Conservation (phyloP, 2,113 vertebrate genomes). For the Thunnus thynnus region DNA sequence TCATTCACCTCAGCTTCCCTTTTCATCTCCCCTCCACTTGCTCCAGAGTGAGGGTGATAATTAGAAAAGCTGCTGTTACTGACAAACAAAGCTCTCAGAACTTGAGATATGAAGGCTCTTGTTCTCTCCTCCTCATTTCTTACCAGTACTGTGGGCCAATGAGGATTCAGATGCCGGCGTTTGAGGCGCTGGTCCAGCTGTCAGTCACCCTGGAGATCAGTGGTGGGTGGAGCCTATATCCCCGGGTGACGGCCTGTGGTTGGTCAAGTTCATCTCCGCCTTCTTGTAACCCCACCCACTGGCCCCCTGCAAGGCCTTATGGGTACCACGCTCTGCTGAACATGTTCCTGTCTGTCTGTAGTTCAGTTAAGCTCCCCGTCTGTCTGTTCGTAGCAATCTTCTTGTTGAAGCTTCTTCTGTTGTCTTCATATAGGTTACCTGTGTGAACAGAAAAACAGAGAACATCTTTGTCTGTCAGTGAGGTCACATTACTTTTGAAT, state of each 20-base stretch:
- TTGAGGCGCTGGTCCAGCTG: constrained; percentile 60
- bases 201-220: constrained; percentile 79
- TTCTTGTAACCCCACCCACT: constrained; percentile 72
- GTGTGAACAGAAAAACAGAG: constrained; percentile 12
- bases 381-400: background rate
- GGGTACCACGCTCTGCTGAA: constrained; percentile 58
- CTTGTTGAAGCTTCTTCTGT: constrained; percentile 11
- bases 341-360: constrained; percentile 49
- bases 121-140: constrained; percentile 2
- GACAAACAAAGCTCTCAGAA: constrained; percentile 20
- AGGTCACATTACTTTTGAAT: background rate
- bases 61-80: constrained; percentile 56
- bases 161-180: constrained; percentile 65
- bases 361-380: background rate
- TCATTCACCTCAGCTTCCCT: constrained; percentile 8
- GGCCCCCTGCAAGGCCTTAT: constrained; percentile 76
- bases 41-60: constrained; percentile 41
- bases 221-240: constrained; percentile 74
- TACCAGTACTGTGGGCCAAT: constrained; percentile 77
- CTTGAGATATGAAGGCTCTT: background rate
- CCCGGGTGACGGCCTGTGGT: constrained; percentile 78
- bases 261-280: constrained; percentile 83
- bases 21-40: constrained; percentile 27
- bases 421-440: constrained; percentile 69
- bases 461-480: background rate